A percentile compares a stretch with the other conserved stretches of the same genome.
These are phyloP conservation scores for Mallotus villosus DNA, from an alignment of 2,797 vertebrate genomes.

Conservation along the genomic window DNA sequence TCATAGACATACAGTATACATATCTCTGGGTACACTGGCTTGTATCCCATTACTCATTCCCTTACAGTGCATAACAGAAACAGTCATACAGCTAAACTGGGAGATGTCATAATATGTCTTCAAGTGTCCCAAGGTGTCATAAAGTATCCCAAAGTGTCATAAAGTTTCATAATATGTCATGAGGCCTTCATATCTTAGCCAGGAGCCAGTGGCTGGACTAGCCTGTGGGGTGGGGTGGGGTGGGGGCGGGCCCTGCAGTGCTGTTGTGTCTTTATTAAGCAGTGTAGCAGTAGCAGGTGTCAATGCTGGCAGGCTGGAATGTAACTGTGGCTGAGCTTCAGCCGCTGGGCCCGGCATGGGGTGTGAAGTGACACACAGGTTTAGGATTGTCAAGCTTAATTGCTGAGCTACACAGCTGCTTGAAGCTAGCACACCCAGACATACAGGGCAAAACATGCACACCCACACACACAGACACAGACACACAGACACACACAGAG, in stretches of 20 bases:
- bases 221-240: not conserved
- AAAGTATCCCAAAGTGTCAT: not conserved
- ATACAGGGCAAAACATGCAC: not conserved
- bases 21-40: no score
- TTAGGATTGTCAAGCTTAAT: constrained; percentile 47
- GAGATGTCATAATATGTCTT: not conserved
- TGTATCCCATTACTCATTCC: no score
- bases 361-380: constrained; percentile 52
- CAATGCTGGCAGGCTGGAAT: constrained; percentile 17
- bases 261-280: constrained; percentile 4
- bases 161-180: no score
- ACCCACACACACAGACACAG: not conserved
- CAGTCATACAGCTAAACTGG: not conserved
- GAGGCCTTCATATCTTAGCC: no score
- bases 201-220: not conserved
- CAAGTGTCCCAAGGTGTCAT: not conserved
- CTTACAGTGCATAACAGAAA: not conserved
- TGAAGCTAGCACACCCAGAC: not conserved
- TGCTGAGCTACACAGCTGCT: constrained; percentile 49
- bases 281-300: not conserved
- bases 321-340: constrained; percentile 20
- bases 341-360: constrained; percentile 35
- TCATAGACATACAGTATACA: no score
- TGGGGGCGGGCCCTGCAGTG: not conserved
- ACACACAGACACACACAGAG: constrained; percentile 9